Evolutionary conservation across 35 echinoderm and acorn worm genomes (phyloP), one percentile per base, ranked within the genome.

Genomic region (Acanthaster planci): DNA sequence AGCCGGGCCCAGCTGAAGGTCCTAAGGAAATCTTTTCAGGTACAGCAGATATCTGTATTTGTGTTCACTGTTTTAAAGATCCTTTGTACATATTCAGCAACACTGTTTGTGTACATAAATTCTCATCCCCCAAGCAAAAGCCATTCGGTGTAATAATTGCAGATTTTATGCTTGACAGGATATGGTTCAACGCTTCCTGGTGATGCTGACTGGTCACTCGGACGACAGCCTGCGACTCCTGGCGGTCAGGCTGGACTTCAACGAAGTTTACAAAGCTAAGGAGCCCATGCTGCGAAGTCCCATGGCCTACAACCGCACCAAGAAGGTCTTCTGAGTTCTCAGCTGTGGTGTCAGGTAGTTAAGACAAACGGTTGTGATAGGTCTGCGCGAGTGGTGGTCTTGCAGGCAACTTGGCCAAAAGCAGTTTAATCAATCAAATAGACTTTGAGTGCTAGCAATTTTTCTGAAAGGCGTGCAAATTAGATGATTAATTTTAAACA

Each of bases 181-280:
- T 60, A 99, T 99, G 96, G 96, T 99, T 2, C 88, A 99, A 51
- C 93, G 91, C 30, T 99, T 99, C 76, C 78, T 99, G 21, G 89
- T 99, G 15, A 91, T 94, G 84, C 37, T 99, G n/a, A 89, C 92
- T 0, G 77, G 82, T 7, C 96, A 99, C 72, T 85, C 85, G 36
- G 96, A 99, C 51, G 96, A 99, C 82, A 94, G 88, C 79, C 92
- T 99, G 22, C 86, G 89, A 19, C 92, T 99, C 32, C 86, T 99
- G 0, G 96, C 91, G 9, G 96, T 99, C 53, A 51, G 96, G 14
- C 83, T 99, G 39, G 96, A 99, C 39, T 99, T 99, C 83, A 99
- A 99, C 67, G 96, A 99, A 57, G 86, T 94, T 30, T 99, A 99
- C 92, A 90, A 93, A 40, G 89, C 89, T 8, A 99, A 85, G 38